These are phyloP conservation scores for Elaphurus davidianus DNA, from an alignment of 2,113 vertebrate species.

Conservation along the genomic window DNA sequence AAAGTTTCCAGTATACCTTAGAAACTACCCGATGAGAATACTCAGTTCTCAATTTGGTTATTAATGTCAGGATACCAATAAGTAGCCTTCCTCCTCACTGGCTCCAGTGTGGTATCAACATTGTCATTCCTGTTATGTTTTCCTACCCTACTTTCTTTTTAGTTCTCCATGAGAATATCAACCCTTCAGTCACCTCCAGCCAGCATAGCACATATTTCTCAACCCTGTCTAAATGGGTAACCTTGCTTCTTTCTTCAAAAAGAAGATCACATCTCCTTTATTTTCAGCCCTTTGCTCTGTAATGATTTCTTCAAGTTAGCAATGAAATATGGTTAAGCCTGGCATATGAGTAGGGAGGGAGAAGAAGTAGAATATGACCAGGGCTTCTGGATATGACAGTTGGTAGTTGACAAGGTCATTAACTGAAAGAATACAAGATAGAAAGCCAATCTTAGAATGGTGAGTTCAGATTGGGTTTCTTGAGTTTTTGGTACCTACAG, in stretches of 20 bases:
- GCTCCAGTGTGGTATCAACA: not conserved
- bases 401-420: not conserved
- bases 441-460: not conserved
- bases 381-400: not conserved
- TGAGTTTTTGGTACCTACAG: not conserved
- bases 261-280: not conserved
- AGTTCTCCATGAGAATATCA: not conserved
- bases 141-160: not conserved
- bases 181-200: not conserved
- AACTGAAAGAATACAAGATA: not conserved
- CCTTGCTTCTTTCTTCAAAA: not conserved
- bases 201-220: not conserved
- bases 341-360: not conserved
- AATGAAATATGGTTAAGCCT: not conserved
- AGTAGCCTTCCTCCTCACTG: not conserved
- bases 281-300: not conserved
- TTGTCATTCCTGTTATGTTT: not conserved
- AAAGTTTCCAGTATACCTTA: not conserved
- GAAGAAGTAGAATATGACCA: not conserved
- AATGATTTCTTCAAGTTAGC: not conserved
- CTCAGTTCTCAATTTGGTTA: not conserved
- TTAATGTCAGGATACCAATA: not conserved
- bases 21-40: not conserved
- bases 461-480: not conserved
- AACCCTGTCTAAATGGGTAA: not conserved